Percentiles rank a stretch among this genome's conserved stretches.
phyloP scores from a whole-genome alignment of 37 sponge, comb jelly and placozoan genomes.

The Petrosia ficiformis region DNA sequence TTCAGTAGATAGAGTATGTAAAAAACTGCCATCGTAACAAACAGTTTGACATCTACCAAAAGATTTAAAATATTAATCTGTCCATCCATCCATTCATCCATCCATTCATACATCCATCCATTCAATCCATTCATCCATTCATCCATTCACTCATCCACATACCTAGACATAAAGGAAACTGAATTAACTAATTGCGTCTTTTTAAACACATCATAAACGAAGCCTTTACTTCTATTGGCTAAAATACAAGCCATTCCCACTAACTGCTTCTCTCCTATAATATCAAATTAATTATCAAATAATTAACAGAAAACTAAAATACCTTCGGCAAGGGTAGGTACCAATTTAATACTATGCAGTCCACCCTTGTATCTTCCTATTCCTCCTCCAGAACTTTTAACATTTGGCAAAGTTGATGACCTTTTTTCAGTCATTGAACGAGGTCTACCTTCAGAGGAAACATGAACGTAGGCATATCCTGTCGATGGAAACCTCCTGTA shows the following conservation, averaged over 20 bases:
- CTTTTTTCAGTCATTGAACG: not conserved
- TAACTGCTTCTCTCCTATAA: not conserved
- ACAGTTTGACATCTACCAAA: constrained; percentile 5
- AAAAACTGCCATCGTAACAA: constrained; percentile 9
- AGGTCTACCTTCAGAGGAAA: not conserved
- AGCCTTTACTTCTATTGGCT: constrained; percentile 42
- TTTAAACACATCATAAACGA: constrained; percentile 46
- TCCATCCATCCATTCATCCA: no score
- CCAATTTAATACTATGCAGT: constrained; percentile 42
- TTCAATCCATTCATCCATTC: no score
- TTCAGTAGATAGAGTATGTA: constrained; percentile 41
- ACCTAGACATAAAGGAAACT: constrained; percentile 48
- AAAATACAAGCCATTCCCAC: constrained; percentile 52
- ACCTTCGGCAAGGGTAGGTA: constrained; percentile 26
- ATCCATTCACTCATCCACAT: no score
- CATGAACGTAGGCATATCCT: not conserved
- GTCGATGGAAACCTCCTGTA: constrained; percentile 32
- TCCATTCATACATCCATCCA: no score
- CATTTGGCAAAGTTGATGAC: not conserved
- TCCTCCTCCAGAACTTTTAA: not conserved
- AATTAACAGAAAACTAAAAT: not conserved
- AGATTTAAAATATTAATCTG: no score
- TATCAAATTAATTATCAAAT: not conserved
- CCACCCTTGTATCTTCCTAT: constrained; percentile 1
- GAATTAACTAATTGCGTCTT: constrained; percentile 17